Conservation (phyloP, 64 coral and sea anemone species). For the Acropora yongei region DNA sequence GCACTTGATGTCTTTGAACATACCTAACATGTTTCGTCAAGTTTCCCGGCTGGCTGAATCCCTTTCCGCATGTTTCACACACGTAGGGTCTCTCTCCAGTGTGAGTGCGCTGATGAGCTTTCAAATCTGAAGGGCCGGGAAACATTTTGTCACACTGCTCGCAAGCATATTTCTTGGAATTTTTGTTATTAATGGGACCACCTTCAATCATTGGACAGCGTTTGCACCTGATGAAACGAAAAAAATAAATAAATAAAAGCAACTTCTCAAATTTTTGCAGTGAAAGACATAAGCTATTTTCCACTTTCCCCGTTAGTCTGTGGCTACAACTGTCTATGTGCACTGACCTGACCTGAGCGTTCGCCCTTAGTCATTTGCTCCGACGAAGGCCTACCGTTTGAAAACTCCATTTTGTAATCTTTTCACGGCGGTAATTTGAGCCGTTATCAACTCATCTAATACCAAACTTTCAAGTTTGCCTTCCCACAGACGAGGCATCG, state of each 20-base stretch:
- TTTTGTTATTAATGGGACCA: conserved; percentile 40
- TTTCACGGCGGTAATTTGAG: too few species aligned
- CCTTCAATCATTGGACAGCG: conserved; percentile 94
- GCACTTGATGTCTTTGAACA: neutral
- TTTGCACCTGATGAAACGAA: conserved; percentile 58
- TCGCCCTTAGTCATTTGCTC: too few species aligned
- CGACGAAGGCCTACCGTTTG: too few species aligned
- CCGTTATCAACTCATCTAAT: too few species aligned
- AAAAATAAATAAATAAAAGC: neutral
- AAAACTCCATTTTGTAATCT: too few species aligned
- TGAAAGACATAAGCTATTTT: too few species aligned
- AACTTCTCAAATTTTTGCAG: too few species aligned
- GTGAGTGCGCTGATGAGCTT: conserved; percentile 76
- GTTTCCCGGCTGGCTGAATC: conserved; percentile 88
- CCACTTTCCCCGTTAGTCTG: too few species aligned
- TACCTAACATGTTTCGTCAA: conserved; percentile 86
- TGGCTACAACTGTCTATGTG: too few species aligned
- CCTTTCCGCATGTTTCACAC: conserved; percentile 72
- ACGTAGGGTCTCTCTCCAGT: conserved; percentile 90
- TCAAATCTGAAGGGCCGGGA: conserved; percentile 83
- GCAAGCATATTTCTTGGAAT: conserved; percentile 67
- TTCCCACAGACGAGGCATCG: too few species aligned
- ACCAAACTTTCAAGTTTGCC: too few species aligned
- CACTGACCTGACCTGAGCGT: too few species aligned
- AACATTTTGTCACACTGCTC: conserved; percentile 71